Evolutionary conservation across 2,113 vertebrate genomes (phyloP).

Genomic region (Tupaia chinensis): DNA sequence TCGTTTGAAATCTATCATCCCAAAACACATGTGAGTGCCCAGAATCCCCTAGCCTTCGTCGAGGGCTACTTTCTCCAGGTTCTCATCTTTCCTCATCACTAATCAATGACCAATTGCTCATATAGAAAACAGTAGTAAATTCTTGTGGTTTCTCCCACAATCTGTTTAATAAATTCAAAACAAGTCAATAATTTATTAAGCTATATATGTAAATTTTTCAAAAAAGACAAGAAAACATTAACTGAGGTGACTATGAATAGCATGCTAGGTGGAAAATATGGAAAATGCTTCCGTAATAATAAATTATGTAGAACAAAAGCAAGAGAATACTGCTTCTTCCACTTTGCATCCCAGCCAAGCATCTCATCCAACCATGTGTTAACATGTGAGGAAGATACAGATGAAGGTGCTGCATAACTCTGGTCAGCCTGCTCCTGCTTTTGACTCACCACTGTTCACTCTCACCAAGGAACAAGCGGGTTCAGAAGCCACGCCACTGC

Average conservation of each 20-base stretch:
- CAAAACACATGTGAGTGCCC: background rate
- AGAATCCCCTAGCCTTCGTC: background rate
- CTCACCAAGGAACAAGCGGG: too few relatives aligned
- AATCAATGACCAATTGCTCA: background rate
- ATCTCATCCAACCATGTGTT: background rate
- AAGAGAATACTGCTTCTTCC: background rate
- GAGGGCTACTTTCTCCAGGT: background rate
- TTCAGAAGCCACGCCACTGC: too few relatives aligned
- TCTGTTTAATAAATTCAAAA: slow-evolving; percentile 22
- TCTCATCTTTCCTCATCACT: background rate
- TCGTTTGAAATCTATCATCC: slow-evolving; percentile 11
- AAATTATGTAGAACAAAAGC: background rate
- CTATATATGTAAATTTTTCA: background rate
- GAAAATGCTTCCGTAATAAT: background rate
- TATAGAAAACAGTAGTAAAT: background rate
- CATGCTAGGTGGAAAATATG: background rate
- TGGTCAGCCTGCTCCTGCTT: too few relatives aligned
- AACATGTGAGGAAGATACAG: background rate
- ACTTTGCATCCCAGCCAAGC: background rate
- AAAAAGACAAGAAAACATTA: background rate
- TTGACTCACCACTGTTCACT: too few relatives aligned
- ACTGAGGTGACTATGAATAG: background rate
- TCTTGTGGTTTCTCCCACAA: background rate
- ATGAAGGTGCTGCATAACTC: too few relatives aligned
- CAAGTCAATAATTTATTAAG: slow-evolving; percentile 5